phyloP scores from a whole-genome alignment of 2,888 invertebrate genomes.

The Halictus quadricinctus region DNA sequence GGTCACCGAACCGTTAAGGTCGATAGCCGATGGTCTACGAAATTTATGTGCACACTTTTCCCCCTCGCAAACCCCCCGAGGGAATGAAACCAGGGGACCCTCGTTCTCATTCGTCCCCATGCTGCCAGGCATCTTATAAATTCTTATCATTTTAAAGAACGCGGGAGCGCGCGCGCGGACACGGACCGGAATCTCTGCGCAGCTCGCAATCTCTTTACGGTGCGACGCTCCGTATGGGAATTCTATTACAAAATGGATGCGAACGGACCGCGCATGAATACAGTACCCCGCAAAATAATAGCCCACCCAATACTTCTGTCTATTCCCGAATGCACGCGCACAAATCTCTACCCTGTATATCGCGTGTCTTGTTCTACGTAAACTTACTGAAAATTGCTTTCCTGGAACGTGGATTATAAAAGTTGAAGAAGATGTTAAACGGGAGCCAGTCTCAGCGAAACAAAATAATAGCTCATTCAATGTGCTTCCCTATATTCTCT shows the following conservation, averaged over 20 bases:
- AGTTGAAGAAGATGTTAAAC: no score
- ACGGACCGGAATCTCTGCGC: neutral
- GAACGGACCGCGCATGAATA: neutral
- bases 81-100: slow-evolving; percentile 14
- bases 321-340: neutral
- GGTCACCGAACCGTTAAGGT: slow-evolving; percentile 61
- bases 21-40: slow-evolving; percentile 53
- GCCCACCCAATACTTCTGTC: neutral
- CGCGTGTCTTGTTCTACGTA: neutral
- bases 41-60: slow-evolving; percentile 46
- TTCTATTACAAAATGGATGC: slow-evolving; percentile 7
- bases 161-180: neutral
- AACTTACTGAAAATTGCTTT: neutral
- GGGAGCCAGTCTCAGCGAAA: no score
- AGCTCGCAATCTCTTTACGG: slow-evolving; percentile 2
- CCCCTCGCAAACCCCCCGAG: neutral
- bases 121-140: neutral
- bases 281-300: neutral
- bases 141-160: slow-evolving; percentile 2
- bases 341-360: neutral
- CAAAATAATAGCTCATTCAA: no score
- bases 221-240: neutral
- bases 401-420: neutral
- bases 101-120: neutral
- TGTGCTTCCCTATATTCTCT: no score